These are phyloP conservation scores for Tylochromis polylepis DNA, from an alignment of 2,113 vertebrate species.

Conservation along the genomic window DNA sequence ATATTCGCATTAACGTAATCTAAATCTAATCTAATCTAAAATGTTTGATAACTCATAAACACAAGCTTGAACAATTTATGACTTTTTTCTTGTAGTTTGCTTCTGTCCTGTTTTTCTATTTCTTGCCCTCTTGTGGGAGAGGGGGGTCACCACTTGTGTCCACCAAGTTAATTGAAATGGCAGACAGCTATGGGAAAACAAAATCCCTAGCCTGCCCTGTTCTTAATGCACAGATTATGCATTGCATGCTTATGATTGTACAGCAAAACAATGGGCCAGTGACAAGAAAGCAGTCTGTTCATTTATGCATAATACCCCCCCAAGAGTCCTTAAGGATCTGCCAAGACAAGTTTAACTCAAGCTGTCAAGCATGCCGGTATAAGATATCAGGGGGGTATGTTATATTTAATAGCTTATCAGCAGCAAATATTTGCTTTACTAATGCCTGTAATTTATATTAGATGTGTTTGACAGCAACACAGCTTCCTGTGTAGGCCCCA, in stretches of 20 bases:
- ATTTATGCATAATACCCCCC: constrained; percentile 6
- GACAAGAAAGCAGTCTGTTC: neutral
- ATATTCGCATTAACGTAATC: neutral
- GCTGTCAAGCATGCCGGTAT: constrained; percentile 18
- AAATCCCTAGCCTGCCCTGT: neutral
- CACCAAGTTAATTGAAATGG: neutral
- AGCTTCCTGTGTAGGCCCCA: neutral
- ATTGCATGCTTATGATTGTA: neutral
- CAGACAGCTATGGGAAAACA: neutral
- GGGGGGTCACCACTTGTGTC: neutral
- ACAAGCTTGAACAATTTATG: neutral
- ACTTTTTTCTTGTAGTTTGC: neutral
- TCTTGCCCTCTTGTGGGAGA: neutral
- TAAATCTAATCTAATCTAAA: neutral
- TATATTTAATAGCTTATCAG: constrained; percentile 36
- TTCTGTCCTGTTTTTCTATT: neutral
- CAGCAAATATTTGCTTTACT: constrained; percentile 15
- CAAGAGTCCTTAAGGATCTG: constrained; percentile 19
- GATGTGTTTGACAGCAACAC: constrained; percentile 5
- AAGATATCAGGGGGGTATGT: constrained; percentile 10
- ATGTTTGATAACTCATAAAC: neutral
- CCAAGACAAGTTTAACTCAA: constrained; percentile 10
- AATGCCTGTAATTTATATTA: constrained; percentile 26
- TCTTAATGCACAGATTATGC: neutral
- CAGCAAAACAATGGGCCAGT: neutral